phyloP scores from a whole-genome alignment of 2,797 vertebrate species.

The Coregonus sp. region DNA sequence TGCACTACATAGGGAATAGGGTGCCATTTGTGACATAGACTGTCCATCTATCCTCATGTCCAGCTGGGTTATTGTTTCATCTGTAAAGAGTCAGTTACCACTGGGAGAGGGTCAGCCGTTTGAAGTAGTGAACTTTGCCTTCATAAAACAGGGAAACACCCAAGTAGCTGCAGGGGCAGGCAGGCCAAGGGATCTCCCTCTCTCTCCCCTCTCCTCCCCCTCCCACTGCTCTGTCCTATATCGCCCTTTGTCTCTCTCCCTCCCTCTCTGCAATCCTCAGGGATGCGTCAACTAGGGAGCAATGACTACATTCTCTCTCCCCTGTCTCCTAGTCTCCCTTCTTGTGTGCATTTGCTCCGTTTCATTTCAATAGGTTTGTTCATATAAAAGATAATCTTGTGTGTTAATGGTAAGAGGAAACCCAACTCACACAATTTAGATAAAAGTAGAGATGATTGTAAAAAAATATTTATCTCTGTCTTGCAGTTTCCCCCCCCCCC shows the following conservation, averaged over 20 bases:
- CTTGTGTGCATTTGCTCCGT: background rate
- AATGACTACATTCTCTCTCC: background rate
- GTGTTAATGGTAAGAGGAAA: background rate
- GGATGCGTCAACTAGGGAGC: background rate
- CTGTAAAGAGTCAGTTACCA: conserved; percentile 36
- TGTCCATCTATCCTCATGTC: conserved; percentile 15
- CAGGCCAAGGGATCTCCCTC: conserved; percentile 38
- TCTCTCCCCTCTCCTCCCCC: conserved; percentile 29
- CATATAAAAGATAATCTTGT: background rate
- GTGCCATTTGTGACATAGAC: background rate
- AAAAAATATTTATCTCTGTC: background rate
- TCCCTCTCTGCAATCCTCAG: background rate
- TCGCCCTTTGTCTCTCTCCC: conserved; percentile 1
- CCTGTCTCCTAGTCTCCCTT: too few species aligned
- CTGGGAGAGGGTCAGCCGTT: conserved; percentile 30
- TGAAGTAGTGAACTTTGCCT: conserved; percentile 53
- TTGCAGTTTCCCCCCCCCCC: background rate
- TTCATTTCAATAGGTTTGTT: background rate
- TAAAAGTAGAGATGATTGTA: background rate
- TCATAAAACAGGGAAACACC: conserved; percentile 66
- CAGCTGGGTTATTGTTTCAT: conserved; percentile 31
- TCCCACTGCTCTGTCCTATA: conserved; percentile 7
- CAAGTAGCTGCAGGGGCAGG: conserved; percentile 35
- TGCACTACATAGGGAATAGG: background rate
- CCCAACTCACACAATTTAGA: background rate